Evolutionary conservation across 2,888 invertebrate genomes (phyloP).

Genomic region (Erebia palarica): DNA sequence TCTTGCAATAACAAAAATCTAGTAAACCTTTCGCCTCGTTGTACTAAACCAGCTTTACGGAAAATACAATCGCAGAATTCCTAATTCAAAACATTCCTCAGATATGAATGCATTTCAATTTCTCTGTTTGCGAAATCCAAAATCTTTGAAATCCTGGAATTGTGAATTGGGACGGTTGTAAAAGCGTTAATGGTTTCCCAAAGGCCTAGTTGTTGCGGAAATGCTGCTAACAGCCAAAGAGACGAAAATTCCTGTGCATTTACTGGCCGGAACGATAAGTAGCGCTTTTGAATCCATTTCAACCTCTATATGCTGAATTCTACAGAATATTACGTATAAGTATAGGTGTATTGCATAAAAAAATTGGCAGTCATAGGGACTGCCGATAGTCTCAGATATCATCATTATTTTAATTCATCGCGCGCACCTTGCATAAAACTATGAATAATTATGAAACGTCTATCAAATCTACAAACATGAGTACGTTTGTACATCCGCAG

Average conservation of each 20-base stretch:
- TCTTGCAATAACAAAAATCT: too few relatives aligned
- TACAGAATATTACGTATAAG: background rate
- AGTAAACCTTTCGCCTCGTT: background rate
- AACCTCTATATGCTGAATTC: conserved; percentile 13
- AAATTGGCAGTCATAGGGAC: too few relatives aligned
- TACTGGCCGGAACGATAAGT: conserved; percentile 19
- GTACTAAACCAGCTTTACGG: background rate
- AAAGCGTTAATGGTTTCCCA: conserved; percentile 24
- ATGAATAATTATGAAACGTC: background rate
- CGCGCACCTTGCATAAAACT: background rate
- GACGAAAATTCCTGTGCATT: conserved; percentile 14
- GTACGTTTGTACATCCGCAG: conserved; percentile 6
- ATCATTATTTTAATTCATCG: too few relatives aligned
- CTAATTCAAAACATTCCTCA: background rate
- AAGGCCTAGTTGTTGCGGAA: conserved; percentile 21
- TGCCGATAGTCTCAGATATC: too few relatives aligned
- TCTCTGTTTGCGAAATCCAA: conserved; percentile 14
- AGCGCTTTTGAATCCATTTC: conserved; percentile 22
- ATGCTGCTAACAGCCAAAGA: conserved; percentile 15
- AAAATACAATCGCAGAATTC: background rate
- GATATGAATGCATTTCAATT: conserved; percentile 4
- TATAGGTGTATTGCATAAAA: too few relatives aligned
- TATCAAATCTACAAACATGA: background rate
- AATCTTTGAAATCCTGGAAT: conserved; percentile 14
- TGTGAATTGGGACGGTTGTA: conserved; percentile 24